Percentiles rank a stretch among this genome's conserved stretches.
Conservation (phyloP, 2,113 vertebrate genomes). For the Trochalopteron elliotii region DNA sequence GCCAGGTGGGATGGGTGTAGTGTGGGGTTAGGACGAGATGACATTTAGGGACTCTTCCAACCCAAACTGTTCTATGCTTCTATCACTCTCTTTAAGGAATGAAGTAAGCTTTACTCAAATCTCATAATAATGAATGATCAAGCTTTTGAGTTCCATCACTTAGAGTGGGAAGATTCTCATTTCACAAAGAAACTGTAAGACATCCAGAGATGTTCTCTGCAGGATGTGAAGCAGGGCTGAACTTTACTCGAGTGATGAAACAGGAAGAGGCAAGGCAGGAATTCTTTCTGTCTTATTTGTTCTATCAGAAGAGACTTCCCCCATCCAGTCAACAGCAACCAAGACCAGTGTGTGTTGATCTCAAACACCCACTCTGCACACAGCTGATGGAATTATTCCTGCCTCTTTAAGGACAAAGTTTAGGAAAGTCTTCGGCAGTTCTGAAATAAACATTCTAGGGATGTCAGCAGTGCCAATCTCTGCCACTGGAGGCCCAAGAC, state of each 20-base stretch:
- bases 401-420: neutral
- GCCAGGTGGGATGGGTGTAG: neutral
- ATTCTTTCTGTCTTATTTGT: neutral
- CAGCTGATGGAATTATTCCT: neutral
- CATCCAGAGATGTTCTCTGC: neutral
- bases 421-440: neutral
- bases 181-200: neutral
- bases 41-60: neutral
- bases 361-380: neutral
- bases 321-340: neutral
- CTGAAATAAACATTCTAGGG: no score
- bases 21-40: neutral
- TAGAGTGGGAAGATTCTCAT: neutral
- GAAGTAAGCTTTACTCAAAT: neutral
- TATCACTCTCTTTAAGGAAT: neutral
- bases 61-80: neutral
- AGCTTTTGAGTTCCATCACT: neutral
- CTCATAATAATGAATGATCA: neutral
- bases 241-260: neutral
- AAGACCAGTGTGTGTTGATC: neutral
- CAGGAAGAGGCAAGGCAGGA: neutral
- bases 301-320: neutral
- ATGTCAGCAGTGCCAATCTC: no score
- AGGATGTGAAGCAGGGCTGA: neutral
- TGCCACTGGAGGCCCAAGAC: neutral